These are phyloP conservation scores for Tangara arthus DNA, from an alignment of 2,797 vertebrate species.

Conservation along the genomic window DNA sequence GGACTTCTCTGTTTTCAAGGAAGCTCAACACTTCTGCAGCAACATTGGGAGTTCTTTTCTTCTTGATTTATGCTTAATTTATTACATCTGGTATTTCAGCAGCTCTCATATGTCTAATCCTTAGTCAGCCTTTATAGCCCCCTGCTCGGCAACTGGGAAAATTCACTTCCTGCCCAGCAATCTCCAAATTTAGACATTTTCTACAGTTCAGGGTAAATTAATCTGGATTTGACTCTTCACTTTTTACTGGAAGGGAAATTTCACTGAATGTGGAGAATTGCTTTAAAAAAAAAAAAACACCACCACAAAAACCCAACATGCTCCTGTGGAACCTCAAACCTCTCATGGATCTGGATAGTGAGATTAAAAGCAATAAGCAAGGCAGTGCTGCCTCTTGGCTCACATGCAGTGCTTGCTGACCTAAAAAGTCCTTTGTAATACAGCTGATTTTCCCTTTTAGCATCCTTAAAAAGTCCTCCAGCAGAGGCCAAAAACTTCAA, in stretches of 20 bases:
- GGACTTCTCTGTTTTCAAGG: background rate
- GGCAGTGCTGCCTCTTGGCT: constrained; percentile 1
- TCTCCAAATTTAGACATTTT: background rate
- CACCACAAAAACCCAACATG: background rate
- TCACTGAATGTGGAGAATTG: background rate
- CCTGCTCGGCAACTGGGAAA: background rate
- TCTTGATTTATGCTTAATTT: background rate
- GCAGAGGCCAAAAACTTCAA: constrained; percentile 57
- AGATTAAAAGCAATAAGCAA: background rate
- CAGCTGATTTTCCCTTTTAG: constrained; percentile 27
- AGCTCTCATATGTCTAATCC: background rate
- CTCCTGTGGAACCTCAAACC: background rate
- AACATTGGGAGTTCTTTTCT: rapidly evolving
- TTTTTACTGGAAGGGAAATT: background rate
- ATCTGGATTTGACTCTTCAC: background rate
- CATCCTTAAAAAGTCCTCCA: constrained; percentile 48
- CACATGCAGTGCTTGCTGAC: background rate
- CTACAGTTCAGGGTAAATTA: background rate
- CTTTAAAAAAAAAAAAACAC: background rate
- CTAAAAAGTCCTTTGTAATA: constrained; percentile 41
- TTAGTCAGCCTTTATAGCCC: background rate
- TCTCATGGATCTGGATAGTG: background rate
- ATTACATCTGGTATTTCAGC: background rate
- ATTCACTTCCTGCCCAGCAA: background rate
- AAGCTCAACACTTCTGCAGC: background rate